Conservation (phyloP, 2,797 vertebrate genomes). For the Champsocephalus esox region DNA sequence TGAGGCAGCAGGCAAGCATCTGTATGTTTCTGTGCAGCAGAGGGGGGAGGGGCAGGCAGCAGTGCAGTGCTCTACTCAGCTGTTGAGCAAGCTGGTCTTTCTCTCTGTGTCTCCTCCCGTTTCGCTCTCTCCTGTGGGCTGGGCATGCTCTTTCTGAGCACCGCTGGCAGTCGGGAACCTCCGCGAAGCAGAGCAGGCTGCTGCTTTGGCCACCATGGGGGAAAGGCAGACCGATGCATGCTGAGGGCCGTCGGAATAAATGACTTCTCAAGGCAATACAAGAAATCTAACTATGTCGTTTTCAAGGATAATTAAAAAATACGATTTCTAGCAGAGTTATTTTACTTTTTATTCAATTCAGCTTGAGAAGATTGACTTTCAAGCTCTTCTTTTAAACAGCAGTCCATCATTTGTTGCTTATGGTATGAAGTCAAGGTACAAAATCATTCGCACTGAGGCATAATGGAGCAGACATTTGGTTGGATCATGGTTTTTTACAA, state of each 20-base stretch:
- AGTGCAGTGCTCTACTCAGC: conserved; percentile 66
- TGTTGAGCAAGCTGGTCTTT: conserved; percentile 72
- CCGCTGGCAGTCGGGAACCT: conserved; percentile 43
- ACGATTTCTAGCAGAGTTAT: background rate
- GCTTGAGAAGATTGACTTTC: background rate
- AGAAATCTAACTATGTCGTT: background rate
- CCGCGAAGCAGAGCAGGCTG: conserved; percentile 39
- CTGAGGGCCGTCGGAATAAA: background rate
- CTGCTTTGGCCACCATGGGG: conserved; percentile 22
- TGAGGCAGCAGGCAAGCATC: conserved; percentile 58
- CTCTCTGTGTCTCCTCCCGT: conserved; percentile 41
- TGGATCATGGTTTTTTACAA: too few species aligned
- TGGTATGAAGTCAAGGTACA: background rate
- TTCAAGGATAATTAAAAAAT: background rate
- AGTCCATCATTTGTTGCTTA: background rate
- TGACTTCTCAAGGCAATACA: background rate
- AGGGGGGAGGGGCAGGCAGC: conserved; percentile 76
- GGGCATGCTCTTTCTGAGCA: conserved; percentile 50
- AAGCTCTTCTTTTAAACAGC: background rate
- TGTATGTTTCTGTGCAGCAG: conserved; percentile 58
- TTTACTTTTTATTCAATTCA: background rate
- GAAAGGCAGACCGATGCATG: conserved; percentile 16
- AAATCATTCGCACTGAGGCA: background rate
- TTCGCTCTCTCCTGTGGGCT: conserved; percentile 48
- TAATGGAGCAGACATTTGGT: background rate